Percentiles rank a stretch among this genome's conserved stretches.
phyloP scores from a whole-genome alignment of 37 sponge, comb jelly and placozoan genomes.

The Theonella swinhoei region DNA sequence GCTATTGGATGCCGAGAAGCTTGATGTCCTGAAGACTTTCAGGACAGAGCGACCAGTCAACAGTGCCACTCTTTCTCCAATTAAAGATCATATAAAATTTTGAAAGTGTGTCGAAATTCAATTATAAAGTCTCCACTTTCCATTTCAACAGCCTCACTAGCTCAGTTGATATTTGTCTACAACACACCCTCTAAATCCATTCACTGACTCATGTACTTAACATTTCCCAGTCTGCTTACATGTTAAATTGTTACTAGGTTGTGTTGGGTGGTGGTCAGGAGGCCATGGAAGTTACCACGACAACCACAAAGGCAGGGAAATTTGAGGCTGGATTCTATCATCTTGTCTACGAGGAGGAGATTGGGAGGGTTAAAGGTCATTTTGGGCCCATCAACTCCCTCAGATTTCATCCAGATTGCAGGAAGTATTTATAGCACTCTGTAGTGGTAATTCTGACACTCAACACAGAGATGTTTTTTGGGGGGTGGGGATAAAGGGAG shows the following conservation, averaged over 20 bases:
- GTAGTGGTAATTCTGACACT: not conserved
- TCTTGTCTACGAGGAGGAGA: conserved; percentile 96
- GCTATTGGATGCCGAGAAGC: conserved; percentile 87
- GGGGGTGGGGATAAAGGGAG: not conserved
- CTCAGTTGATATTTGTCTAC: too few relatives aligned
- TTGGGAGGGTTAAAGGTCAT: conserved; percentile 98
- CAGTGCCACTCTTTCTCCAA: conserved; percentile 92
- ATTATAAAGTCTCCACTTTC: too few relatives aligned
- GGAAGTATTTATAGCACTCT: conserved; percentile 60
- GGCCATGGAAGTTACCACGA: conserved; percentile 97
- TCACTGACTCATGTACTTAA: too few relatives aligned
- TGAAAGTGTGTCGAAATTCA: too few relatives aligned
- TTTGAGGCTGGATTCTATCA: conserved; percentile 98
- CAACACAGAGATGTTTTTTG: not conserved
- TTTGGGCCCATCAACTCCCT: conserved; percentile 99
- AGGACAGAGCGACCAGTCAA: conserved; percentile 97
- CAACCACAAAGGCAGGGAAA: conserved; percentile 91
- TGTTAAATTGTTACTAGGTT: too few relatives aligned
- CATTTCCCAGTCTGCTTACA: too few relatives aligned
- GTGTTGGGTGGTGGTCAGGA: conserved; percentile 99
- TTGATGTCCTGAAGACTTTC: conserved; percentile 85
- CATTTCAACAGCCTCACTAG: too few relatives aligned
- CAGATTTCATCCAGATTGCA: conserved; percentile 96
- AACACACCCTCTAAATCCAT: too few relatives aligned
- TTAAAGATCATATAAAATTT: conserved; percentile 92